Conservation (phyloP, 2,797 vertebrate species). For the Coregonus suidteri region DNA sequence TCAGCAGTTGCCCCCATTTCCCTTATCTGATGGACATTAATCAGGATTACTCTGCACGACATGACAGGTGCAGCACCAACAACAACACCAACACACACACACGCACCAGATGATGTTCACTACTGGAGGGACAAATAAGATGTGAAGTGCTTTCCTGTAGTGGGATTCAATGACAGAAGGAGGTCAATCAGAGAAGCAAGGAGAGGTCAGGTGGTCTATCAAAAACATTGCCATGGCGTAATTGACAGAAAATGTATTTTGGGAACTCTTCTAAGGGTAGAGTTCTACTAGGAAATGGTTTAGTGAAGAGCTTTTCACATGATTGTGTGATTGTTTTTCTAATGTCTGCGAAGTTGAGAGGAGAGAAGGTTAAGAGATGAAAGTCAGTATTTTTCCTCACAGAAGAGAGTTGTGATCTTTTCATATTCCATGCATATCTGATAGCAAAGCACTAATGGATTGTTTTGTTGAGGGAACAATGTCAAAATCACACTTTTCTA, state of each 20-base stretch:
- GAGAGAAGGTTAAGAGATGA: conserved; percentile 20
- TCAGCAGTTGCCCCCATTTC: conserved; percentile 29
- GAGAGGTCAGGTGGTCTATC: background rate
- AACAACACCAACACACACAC: background rate
- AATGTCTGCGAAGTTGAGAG: conserved; percentile 35
- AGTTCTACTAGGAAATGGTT: conserved; percentile 25
- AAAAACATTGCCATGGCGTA: background rate
- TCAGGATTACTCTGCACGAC: conserved; percentile 40
- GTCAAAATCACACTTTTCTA: background rate
- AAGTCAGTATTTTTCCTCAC: background rate
- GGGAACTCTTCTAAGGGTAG: conserved; percentile 5
- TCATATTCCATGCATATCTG: conserved; percentile 13
- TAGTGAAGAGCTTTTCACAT: conserved; percentile 12
- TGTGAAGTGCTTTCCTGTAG: conserved; percentile 35
- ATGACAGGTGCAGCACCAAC: conserved; percentile 18
- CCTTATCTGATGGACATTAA: conserved; percentile 35
- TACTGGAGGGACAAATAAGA: conserved; percentile 15
- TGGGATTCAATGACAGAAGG: conserved; percentile 12
- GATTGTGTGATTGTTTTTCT: conserved; percentile 34
- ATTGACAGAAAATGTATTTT: conserved; percentile 9
- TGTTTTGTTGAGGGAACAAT: background rate
- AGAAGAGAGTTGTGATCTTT: background rate
- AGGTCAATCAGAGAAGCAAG: conserved; percentile 22
- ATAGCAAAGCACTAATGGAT: conserved; percentile 5
- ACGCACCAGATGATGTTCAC: conserved; percentile 18